Evolutionary conservation across 2,888 invertebrate genomes (phyloP).

Genomic region (Aphidius colemani): DNA sequence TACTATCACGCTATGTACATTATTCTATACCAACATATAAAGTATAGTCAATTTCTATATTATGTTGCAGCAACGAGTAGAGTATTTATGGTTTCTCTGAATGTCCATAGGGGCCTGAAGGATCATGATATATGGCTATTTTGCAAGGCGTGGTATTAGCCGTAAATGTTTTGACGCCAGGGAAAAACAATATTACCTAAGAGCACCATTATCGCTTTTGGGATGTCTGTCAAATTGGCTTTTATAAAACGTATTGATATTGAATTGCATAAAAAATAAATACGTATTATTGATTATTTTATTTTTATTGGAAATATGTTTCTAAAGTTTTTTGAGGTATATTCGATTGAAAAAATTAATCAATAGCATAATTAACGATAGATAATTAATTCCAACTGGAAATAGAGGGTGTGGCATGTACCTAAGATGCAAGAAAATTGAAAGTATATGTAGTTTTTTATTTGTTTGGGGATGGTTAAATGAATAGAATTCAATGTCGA

Average conservation of each 20-base stretch:
- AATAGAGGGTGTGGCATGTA: slow-evolving; percentile 32
- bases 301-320: too few relatives aligned
- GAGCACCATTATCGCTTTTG: slow-evolving; percentile 2
- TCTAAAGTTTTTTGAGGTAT: too few relatives aligned
- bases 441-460: slow-evolving; percentile 44
- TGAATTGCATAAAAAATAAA: slow-evolving; percentile 3
- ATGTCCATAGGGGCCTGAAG: slow-evolving; percentile 30
- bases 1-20: neutral
- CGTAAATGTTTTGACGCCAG: slow-evolving; percentile 39
- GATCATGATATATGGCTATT: slow-evolving; percentile 42
- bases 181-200: neutral
- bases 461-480: slow-evolving; percentile 41
- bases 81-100: slow-evolving; percentile 46
- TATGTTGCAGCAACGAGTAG: slow-evolving; percentile 14
- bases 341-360: too few relatives aligned
- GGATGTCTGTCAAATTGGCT: neutral
- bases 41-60: neutral
- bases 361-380: too few relatives aligned
- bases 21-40: too few relatives aligned
- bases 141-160: slow-evolving; percentile 21
- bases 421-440: slow-evolving; percentile 48
- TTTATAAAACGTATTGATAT: neutral
- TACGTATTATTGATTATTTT: neutral
- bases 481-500: slow-evolving; percentile 52
- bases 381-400: neutral